Evolutionary conservation across 2,113 vertebrate species (phyloP), one percentile per base, ranked within the genome.

Genomic region (Cyprinodon variegatus): DNA sequence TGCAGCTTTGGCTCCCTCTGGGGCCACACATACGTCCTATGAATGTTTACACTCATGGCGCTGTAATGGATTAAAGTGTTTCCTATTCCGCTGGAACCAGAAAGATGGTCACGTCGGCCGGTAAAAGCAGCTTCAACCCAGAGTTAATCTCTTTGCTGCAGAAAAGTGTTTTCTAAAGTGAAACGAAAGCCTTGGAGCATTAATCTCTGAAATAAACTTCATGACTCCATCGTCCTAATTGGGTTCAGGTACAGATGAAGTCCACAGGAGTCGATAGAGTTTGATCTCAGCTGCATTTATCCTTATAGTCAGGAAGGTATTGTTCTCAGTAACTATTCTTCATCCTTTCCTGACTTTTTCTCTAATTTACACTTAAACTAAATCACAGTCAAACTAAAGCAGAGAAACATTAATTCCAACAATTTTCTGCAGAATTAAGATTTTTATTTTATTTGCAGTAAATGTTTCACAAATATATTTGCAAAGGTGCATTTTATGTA

Each of bases 1-100:
- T 81, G 76, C 11, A 50, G 82, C 53, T 76, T 50, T 68, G 74
- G 74, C 65, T 37, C 83, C 83, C 78, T 75, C 64, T 37, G 85
- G 83, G 83, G 70, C n/a, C 77, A 43, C 76, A 50, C 77, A 36
- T 39, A 4, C 50, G 50, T 57, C n/a, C 61, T 62, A 7, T 68
- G 40, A 78, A 61, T 85, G 78, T 83, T 82, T 70, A 61, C 78
- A 72, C 76, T 69, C 65, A 10, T 4, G 63, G 17, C 15, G 66
- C 72, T 48, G 63, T 67, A 53, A 78, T 57, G 72, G 86, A 88
- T 77, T 61, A 74, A 78, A 67, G 81, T 61, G 70, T 22, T 40
- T 66, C 62, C 67, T 38, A 11, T 62, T 22, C 57, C 65, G 22
- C 66, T 22, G 20, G 61, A 70, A 68, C 67, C 68, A 66, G 76